These are phyloP conservation scores for Cetonia aurata DNA, from an alignment of 2,888 invertebrate genomes.

Conservation along the genomic window DNA sequence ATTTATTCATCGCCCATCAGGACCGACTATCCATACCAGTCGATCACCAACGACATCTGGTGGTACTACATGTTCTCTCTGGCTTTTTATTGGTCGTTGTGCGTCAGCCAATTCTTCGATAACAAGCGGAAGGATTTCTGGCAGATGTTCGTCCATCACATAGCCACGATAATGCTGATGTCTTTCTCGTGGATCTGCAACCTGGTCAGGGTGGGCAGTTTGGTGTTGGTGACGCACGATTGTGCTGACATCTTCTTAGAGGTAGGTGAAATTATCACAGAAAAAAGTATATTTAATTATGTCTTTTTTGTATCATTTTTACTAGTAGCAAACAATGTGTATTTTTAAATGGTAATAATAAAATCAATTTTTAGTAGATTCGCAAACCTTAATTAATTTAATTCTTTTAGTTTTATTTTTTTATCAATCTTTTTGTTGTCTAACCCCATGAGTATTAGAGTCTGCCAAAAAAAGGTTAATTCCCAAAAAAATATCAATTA, in stretches of 20 bases:
- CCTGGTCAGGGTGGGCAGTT: conserved; percentile 89
- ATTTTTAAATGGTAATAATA: too few species aligned
- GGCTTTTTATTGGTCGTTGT: conserved; percentile 95
- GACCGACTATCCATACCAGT: conserved; percentile 74
- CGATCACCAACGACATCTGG: conserved; percentile 86
- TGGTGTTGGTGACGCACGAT: conserved; percentile 90
- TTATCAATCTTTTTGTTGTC: too few species aligned
- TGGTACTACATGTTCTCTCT: conserved; percentile 98
- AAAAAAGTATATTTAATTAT: too few species aligned
- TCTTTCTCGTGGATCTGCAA: conserved; percentile 96
- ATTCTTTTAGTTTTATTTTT: too few species aligned
- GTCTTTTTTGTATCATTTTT: too few species aligned
- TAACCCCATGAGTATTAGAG: too few species aligned
- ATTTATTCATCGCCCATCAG: conserved; percentile 60
- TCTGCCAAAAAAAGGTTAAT: too few species aligned
- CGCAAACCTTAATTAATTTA: too few species aligned
- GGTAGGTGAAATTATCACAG: conserved; percentile 64
- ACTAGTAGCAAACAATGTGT: too few species aligned
- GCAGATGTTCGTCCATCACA: conserved; percentile 99
- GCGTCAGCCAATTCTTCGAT: conserved; percentile 94
- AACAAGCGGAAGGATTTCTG: conserved; percentile 94
- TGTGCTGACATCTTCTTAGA: conserved; percentile 92
- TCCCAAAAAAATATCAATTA: too few species aligned
- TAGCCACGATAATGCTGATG: conserved; percentile 91
- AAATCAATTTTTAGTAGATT: too few species aligned